Percentiles rank a stretch among this genome's conserved stretches.
These are phyloP conservation scores for Ochropleura leucogaster DNA, from an alignment of 2,888 invertebrate species.

Conservation along the genomic window DNA sequence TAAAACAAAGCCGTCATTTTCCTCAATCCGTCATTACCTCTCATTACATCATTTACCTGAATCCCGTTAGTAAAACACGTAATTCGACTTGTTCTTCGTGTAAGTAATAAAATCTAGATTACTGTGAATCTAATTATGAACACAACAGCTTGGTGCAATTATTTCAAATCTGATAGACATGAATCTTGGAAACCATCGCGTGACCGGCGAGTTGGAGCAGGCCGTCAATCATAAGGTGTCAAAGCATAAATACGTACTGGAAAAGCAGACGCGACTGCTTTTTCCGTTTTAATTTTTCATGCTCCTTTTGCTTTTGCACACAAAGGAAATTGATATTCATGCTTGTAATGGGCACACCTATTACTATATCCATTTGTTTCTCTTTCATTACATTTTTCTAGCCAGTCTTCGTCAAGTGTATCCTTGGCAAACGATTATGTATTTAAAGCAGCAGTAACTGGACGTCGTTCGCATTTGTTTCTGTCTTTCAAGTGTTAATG, in stretches of 20 bases:
- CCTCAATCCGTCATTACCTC: constrained; percentile 51
- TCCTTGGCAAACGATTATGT: constrained; percentile 29
- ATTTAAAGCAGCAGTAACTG: constrained; percentile 24
- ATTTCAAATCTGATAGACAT: constrained; percentile 70
- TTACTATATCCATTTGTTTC: constrained; percentile 8
- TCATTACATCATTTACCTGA: constrained; percentile 46
- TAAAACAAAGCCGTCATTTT: constrained; percentile 39
- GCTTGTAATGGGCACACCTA: constrained; percentile 13
- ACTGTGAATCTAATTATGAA: constrained; percentile 69
- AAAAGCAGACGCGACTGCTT: constrained; percentile 47
- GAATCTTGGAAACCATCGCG: constrained; percentile 72
- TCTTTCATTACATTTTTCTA: constrained; percentile 14
- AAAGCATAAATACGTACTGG: constrained; percentile 57
- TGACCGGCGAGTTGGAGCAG: constrained; percentile 64
- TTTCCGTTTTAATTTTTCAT: constrained; percentile 36
- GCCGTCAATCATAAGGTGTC: constrained; percentile 65
- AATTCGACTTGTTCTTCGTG: constrained; percentile 53
- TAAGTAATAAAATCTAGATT: constrained; percentile 67
- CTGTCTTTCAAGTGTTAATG: constrained; percentile 18
- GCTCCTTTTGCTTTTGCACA: constrained; percentile 45
- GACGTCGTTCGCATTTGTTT: constrained; percentile 17
- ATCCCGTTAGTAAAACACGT: constrained; percentile 59
- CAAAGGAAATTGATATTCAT: constrained; percentile 42
- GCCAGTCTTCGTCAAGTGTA: background rate
- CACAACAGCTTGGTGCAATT: constrained; percentile 66